These are phyloP conservation scores for Scopus umbretta DNA, from an alignment of 2,113 vertebrate species.

Conservation along the genomic window DNA sequence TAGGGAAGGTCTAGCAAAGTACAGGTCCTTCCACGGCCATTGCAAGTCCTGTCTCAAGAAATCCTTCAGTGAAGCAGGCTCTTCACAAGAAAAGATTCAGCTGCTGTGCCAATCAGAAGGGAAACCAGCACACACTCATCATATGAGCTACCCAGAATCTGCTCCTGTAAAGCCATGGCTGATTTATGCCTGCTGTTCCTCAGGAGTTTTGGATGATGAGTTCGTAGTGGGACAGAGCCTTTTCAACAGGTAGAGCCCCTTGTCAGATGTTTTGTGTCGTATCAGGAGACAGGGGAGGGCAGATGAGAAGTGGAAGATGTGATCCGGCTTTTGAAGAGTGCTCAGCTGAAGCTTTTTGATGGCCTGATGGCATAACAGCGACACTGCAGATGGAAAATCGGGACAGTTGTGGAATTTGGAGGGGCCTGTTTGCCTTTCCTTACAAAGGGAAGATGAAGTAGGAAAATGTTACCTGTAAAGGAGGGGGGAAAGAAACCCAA, in stretches of 20 bases:
- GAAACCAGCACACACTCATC: neutral
- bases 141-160: rapidly evolving
- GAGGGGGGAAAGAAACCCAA: neutral
- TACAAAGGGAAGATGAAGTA: neutral
- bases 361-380: neutral
- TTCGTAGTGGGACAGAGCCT: neutral
- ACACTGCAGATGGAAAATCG: neutral
- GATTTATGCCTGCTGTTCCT: neutral
- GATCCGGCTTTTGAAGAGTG: neutral
- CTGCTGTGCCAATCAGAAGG: neutral
- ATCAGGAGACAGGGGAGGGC: neutral
- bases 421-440: neutral
- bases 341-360: neutral
- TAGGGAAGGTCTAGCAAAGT: neutral
- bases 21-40: neutral
- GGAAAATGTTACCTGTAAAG: neutral
- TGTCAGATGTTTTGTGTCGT: neutral
- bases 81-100: neutral
- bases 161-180: neutral
- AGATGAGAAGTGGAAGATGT: neutral
- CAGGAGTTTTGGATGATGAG: neutral
- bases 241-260: neutral
- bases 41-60: neutral
- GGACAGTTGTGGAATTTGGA: neutral
- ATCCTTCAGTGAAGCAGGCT: neutral